Conservation (phyloP, 2,113 vertebrate genomes). For the Pelmatolapia mariae region DNA sequence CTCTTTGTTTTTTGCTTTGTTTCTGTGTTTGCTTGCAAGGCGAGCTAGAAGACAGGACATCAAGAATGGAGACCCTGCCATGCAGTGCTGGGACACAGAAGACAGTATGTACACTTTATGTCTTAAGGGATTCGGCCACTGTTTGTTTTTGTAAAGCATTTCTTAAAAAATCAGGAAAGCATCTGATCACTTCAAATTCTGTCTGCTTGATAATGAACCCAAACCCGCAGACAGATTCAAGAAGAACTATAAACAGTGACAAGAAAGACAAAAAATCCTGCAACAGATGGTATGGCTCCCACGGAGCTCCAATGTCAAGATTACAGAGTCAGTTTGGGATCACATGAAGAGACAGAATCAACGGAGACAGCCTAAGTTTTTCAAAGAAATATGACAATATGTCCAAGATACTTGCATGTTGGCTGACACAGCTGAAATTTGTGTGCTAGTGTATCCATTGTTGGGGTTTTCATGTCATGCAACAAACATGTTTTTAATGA, state of each 20-base stretch:
- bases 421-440: neutral
- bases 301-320: neutral
- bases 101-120: conserved; percentile 77
- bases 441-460: neutral
- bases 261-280: neutral
- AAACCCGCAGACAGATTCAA: neutral
- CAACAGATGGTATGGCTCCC: neutral
- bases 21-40: conserved; percentile 57
- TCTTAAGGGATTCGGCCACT: neutral
- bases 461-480: neutral
- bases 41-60: conserved; percentile 94
- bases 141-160: neutral
- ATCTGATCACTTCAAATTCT: neutral
- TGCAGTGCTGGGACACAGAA: conserved; percentile 93
- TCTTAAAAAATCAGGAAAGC: neutral
- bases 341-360: neutral
- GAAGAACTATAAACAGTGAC: neutral
- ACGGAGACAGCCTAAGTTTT: neutral
- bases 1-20: neutral
- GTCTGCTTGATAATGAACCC: neutral
- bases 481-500: neutral
- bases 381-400: neutral
- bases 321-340: neutral
- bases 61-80: conserved; percentile 91
- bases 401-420: neutral